Conservation (phyloP, 2,888 invertebrate genomes). For the Rhorus exstirpatorius region DNA sequence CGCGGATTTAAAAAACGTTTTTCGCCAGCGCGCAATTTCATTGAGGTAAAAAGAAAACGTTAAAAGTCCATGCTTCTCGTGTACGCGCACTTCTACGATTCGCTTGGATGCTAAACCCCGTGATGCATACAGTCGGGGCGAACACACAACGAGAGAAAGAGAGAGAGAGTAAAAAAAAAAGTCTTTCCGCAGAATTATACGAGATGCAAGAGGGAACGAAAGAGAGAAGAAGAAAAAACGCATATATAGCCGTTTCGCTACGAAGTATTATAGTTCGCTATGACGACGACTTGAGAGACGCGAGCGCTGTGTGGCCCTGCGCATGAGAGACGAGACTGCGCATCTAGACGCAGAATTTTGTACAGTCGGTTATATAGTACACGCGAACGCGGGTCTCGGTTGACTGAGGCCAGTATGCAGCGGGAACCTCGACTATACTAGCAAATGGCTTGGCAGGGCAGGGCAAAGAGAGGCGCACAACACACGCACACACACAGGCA, state of each 20-base stretch:
- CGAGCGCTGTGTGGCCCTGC: conserved; percentile 33
- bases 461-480: conserved; percentile 54
- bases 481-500: conserved; percentile 22
- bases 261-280: conserved; percentile 39
- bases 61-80: neutral
- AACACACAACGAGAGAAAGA: neutral
- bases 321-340: conserved; percentile 31
- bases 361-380: conserved; percentile 62
- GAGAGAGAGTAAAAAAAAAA: neutral
- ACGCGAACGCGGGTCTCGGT: conserved; percentile 70
- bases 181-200: neutral
- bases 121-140: too few relatives aligned
- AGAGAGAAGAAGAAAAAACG: conserved; percentile 16
- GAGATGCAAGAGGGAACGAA: neutral
- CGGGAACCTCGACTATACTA: conserved; percentile 68
- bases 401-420: conserved; percentile 70
- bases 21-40: conserved; percentile 12
- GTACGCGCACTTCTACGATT: neutral
- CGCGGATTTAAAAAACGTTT: conserved; percentile 25
- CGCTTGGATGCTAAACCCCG: too few relatives aligned
- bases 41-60: neutral
- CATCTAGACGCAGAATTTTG: conserved; percentile 54
- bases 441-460: conserved; percentile 65
- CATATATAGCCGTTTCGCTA: conserved; percentile 5
- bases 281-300: conserved; percentile 37